These are phyloP conservation scores for Pachypanchax playfairii DNA, from an alignment of 2,113 vertebrate genomes.

Conservation along the genomic window DNA sequence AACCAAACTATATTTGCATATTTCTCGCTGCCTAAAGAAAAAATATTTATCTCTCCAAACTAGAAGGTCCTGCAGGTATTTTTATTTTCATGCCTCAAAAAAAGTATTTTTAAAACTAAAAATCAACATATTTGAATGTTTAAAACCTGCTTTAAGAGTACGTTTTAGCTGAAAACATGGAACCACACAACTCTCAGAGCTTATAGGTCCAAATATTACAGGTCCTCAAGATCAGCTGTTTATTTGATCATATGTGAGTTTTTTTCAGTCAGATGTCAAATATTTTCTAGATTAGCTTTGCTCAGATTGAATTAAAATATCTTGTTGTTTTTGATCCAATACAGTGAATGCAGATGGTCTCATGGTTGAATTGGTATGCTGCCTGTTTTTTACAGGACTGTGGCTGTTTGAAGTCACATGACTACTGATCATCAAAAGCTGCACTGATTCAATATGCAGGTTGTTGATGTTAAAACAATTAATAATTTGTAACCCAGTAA, in stretches of 20 bases:
- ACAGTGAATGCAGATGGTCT: conserved; percentile 31
- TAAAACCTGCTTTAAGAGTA: neutral
- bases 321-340: conserved; percentile 10
- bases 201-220: conserved; percentile 1
- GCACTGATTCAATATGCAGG: conserved; percentile 69
- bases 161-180: neutral
- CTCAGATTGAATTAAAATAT: conserved; percentile 30
- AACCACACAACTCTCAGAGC: conserved; percentile 26
- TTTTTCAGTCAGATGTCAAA: conserved; percentile 24
- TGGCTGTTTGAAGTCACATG: conserved; percentile 58
- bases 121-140: neutral
- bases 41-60: neutral
- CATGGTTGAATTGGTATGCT: conserved; percentile 22
- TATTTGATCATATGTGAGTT: conserved; percentile 35
- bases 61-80: neutral
- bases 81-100: neutral
- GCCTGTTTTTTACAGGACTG: conserved; percentile 43
- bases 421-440: conserved; percentile 67
- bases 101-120: neutral
- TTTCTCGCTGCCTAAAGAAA: neutral
- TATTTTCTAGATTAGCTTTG: conserved; percentile 14
- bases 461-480: conserved; percentile 75
- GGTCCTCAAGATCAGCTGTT: conserved; percentile 21
- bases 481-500: conserved; percentile 78
- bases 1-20: neutral